A percentile compares a stretch with the other conserved stretches of the same genome.
These are phyloP conservation scores for Stichodactyla mertensii DNA, from an alignment of 64 coral and sea anemone genomes.

Conservation along the genomic window DNA sequence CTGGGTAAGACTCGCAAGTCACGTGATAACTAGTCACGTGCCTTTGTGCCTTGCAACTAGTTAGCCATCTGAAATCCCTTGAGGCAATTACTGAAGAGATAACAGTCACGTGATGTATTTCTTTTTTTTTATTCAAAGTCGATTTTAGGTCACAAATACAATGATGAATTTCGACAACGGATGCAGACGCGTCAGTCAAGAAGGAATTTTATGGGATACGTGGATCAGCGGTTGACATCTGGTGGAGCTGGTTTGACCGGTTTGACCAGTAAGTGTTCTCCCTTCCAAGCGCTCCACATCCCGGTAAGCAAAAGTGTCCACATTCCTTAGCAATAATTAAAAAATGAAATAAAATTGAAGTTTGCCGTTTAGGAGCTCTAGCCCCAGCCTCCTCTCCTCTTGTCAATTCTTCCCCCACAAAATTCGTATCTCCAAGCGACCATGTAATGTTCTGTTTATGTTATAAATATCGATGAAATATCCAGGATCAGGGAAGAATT, in stretches of 20 bases:
- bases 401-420: no score
- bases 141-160: conserved; percentile 87
- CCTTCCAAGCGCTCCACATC: conserved; percentile 84
- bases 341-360: background rate
- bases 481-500: no score
- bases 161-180: conserved; percentile 80
- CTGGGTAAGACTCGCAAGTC: conserved; percentile 50
- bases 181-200: conserved; percentile 84
- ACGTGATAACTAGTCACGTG: background rate
- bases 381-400: background rate
- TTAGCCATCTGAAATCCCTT: background rate
- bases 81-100: background rate
- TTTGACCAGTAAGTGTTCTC: conserved; percentile 52
- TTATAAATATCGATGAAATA: no score
- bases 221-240: conserved; percentile 58
- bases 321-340: no score
- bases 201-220: conserved; percentile 73
- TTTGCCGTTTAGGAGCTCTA: no score
- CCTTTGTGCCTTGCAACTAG: background rate
- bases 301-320: conserved; percentile 43
- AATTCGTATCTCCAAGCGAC: no score
- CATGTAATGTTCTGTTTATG: no score
- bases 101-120: background rate
- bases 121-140: conserved; percentile 31
- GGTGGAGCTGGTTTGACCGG: conserved; percentile 45